Conservation (phyloP, 2,797 vertebrate species). For the Dermochelys coriacea region DNA sequence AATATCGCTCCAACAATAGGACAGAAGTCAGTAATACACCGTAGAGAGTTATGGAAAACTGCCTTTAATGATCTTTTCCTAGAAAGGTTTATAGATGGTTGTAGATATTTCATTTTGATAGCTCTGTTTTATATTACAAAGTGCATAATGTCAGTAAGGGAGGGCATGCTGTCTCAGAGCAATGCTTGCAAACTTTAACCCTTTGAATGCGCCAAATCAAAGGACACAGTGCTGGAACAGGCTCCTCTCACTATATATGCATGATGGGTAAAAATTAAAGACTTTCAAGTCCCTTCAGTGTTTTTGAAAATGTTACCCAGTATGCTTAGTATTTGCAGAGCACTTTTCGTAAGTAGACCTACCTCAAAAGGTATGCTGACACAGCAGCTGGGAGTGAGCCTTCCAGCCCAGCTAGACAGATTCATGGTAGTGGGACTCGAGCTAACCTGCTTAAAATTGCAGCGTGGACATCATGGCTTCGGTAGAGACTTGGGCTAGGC, state of each 20-base stretch:
- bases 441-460: background rate
- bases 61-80: constrained; percentile 79
- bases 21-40: constrained; percentile 62
- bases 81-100: constrained; percentile 82
- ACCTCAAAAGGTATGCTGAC: background rate
- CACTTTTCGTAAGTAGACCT: background rate
- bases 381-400: background rate
- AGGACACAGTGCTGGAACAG: background rate
- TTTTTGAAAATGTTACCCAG: background rate
- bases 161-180: constrained; percentile 56
- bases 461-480: background rate
- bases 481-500: background rate
- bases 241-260: background rate
- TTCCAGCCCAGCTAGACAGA: background rate
- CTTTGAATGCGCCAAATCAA: constrained; percentile 21
- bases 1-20: constrained; percentile 52
- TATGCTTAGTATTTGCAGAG: background rate
- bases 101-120: constrained; percentile 78
- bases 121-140: constrained; percentile 78
- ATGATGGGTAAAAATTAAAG: background rate
- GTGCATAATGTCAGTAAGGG: constrained; percentile 61
- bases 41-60: constrained; percentile 69
- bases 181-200: constrained; percentile 57
- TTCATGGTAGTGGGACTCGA: background rate
- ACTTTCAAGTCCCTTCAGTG: background rate